These are phyloP conservation scores for Caenorhabditis briggsae DNA, from an alignment of 1,140 invertebrate genomes.

Conservation along the genomic window DNA sequence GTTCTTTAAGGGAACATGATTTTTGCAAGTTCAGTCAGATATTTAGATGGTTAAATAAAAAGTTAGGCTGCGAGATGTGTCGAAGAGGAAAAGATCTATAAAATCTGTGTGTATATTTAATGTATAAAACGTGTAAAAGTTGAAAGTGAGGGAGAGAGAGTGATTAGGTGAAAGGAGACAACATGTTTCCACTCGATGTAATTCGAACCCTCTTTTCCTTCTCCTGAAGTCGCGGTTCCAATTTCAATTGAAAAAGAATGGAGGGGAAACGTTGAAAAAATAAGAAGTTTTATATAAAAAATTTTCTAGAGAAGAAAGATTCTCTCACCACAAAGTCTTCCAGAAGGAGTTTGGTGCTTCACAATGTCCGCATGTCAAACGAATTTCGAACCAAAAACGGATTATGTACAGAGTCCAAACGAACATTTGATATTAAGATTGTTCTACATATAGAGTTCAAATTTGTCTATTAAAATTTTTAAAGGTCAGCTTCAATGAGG, in stretches of 20 bases:
- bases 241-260: not conserved
- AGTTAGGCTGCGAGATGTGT: not conserved
- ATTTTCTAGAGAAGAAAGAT: too few relatives aligned
- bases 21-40: not conserved
- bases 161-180: constrained; percentile 33
- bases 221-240: not conserved
- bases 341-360: too few relatives aligned
- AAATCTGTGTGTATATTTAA: constrained; percentile 20
- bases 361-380: too few relatives aligned
- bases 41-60: not conserved
- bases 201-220: constrained; percentile 5
- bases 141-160: constrained; percentile 27
- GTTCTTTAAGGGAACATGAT: too few relatives aligned
- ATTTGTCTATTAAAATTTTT: too few relatives aligned
- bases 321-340: too few relatives aligned
- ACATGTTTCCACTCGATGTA: constrained; percentile 4
- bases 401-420: too few relatives aligned
- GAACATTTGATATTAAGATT: too few relatives aligned
- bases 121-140: constrained; percentile 35
- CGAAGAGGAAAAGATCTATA: not conserved
- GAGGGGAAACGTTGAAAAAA: not conserved
- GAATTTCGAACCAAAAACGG: too few relatives aligned
- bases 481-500: too few relatives aligned
- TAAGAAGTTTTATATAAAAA: too few relatives aligned
- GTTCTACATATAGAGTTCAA: too few relatives aligned